Percentiles rank a stretch among this genome's conserved stretches.
Evolutionary conservation across 2,797 vertebrate genomes (phyloP).

Genomic region (Anguilla marmorata): DNA sequence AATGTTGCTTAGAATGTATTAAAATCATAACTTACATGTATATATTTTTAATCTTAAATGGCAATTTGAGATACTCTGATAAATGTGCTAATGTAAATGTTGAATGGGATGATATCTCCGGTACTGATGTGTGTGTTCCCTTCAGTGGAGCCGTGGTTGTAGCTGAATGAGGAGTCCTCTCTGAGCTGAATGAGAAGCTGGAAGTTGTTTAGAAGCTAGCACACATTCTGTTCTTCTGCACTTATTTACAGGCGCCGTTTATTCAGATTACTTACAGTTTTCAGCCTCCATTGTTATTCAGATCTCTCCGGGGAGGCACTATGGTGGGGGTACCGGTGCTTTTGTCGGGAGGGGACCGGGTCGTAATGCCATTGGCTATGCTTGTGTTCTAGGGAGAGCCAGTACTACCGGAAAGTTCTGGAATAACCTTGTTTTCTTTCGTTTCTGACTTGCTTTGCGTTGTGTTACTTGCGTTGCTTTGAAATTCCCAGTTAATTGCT

Average conservation of each 20-base stretch:
- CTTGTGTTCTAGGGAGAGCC: background rate
- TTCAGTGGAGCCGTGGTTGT: background rate
- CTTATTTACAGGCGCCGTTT: background rate
- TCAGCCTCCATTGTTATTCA: background rate
- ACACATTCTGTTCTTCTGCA: background rate
- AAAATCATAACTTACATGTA: background rate
- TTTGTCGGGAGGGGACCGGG: background rate
- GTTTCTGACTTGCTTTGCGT: background rate
- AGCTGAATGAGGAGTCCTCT: background rate
- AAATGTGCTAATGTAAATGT: background rate
- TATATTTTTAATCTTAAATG: background rate
- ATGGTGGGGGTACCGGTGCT: background rate
- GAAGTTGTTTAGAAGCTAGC: background rate
- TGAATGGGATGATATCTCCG: background rate
- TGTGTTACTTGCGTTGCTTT: background rate
- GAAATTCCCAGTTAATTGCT: background rate
- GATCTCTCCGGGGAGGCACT: background rate
- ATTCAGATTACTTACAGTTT: conserved; percentile 2
- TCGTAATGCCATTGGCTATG: background rate
- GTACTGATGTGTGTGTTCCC: no score
- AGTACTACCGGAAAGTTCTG: background rate
- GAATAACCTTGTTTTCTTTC: background rate
- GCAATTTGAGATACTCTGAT: background rate
- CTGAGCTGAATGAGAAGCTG: background rate
- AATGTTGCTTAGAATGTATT: background rate